Percentiles rank a stretch among this genome's conserved stretches.
These are phyloP conservation scores for Molanna angustata DNA, from an alignment of 2,888 invertebrate species.

Conservation along the genomic window DNA sequence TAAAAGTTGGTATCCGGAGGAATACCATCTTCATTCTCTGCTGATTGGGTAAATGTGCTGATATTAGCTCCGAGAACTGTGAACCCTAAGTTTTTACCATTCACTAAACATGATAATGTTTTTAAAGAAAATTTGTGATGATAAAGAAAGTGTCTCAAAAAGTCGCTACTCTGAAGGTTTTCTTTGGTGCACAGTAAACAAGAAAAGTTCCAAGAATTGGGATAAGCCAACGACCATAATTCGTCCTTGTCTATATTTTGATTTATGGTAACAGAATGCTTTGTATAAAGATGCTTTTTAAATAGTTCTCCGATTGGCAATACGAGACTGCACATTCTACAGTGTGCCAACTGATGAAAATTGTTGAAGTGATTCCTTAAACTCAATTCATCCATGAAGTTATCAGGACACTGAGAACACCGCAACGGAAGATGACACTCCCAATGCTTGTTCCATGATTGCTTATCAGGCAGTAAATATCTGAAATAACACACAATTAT, in stretches of 20 bases:
- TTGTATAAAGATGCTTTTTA: slow-evolving; percentile 45
- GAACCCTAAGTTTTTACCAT: slow-evolving; percentile 45
- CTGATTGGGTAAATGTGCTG: slow-evolving; percentile 39
- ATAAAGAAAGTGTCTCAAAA: slow-evolving; percentile 50
- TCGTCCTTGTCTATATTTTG: slow-evolving; percentile 40
- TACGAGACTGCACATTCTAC: slow-evolving; percentile 48
- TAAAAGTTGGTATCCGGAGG: neutral
- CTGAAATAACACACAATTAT: too few relatives aligned
- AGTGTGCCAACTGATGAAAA: slow-evolving; percentile 47
- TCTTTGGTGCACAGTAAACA: slow-evolving; percentile 47
- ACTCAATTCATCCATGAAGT: slow-evolving; percentile 41
- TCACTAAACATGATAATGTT: slow-evolving; percentile 45
- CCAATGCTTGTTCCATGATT: slow-evolving; percentile 44
- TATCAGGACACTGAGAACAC: slow-evolving; percentile 48
- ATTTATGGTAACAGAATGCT: slow-evolving; percentile 45
- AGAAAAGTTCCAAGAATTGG: slow-evolving; percentile 37
- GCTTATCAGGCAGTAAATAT: slow-evolving; percentile 48
- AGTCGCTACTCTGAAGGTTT: slow-evolving; percentile 39
- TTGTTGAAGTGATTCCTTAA: slow-evolving; percentile 43
- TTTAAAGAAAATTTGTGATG: slow-evolving; percentile 50
- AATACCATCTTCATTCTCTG: slow-evolving; percentile 2
- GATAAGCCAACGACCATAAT: slow-evolving; percentile 38
- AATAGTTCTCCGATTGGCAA: slow-evolving; percentile 46
- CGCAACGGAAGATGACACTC: slow-evolving; percentile 50
- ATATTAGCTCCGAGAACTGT: slow-evolving; percentile 47